These are phyloP conservation scores for Ctenoplectra terminalis DNA, from an alignment of 1,140 invertebrate genomes.

Conservation along the genomic window DNA sequence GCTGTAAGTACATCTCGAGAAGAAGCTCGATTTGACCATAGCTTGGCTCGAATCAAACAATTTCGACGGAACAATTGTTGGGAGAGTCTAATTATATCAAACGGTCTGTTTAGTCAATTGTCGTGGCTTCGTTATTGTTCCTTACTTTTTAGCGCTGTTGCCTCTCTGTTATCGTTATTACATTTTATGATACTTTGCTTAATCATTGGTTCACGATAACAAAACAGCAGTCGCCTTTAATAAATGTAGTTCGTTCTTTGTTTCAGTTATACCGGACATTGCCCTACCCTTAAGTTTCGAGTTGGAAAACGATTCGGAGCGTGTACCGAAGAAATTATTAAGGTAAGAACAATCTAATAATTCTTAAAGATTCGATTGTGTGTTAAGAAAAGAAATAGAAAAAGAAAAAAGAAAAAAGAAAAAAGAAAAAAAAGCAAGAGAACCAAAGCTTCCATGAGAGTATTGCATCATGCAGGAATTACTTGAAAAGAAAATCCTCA, in stretches of 20 bases:
- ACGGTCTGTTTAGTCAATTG: too few species aligned
- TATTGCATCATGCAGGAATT: constrained; percentile 77
- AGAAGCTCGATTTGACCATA: too few species aligned
- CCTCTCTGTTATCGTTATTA: too few species aligned
- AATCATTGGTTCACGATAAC: background rate
- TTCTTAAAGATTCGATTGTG: background rate
- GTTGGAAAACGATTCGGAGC: constrained; percentile 88
- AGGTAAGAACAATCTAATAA: constrained; percentile 77
- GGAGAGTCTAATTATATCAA: too few species aligned
- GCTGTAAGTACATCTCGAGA: too few species aligned
- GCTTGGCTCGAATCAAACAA: too few species aligned
- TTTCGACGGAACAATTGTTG: too few species aligned
- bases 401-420: background rate
- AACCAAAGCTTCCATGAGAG: constrained; percentile 1
- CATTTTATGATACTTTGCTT: background rate
- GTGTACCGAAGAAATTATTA: constrained; percentile 87
- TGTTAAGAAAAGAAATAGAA: background rate
- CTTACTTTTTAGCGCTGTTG: too few species aligned
- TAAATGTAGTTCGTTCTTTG: background rate
- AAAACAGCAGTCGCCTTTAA: background rate
- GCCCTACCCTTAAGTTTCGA: constrained; percentile 88
- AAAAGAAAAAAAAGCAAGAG: background rate
- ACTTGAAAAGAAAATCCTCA: constrained; percentile 81
- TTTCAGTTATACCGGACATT: constrained; percentile 89
- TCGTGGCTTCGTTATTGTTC: too few species aligned